A percentile compares a stretch with the other conserved stretches of the same genome.
These are phyloP conservation scores for Tetrapedia diversipes DNA, from an alignment of 2,888 invertebrate genomes.

Conservation along the genomic window DNA sequence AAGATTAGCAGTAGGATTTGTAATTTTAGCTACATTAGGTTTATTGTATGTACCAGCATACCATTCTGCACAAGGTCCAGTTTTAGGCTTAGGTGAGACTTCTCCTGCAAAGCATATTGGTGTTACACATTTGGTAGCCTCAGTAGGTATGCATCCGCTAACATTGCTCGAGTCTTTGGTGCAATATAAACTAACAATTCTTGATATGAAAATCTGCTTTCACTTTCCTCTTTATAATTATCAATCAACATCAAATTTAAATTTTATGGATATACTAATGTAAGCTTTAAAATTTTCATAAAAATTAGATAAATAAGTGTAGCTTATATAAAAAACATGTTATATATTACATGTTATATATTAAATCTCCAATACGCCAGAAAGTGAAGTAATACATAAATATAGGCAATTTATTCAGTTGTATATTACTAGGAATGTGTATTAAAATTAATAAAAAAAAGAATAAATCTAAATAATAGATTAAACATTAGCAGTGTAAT, in stretches of 20 bases:
- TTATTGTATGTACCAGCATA: conserved; percentile 81
- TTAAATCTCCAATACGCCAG: neutral
- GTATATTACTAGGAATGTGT: neutral
- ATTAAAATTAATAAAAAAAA: conserved; percentile 1
- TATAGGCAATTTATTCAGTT: neutral
- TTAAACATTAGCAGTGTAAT: conserved; percentile 2
- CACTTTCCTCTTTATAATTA: neutral
- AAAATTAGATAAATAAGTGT: conserved; percentile 5
- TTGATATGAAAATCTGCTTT: conserved; percentile 7
- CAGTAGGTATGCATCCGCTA: conserved; percentile 78
- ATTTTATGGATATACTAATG: conserved; percentile 7
- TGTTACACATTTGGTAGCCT: conserved; percentile 74
- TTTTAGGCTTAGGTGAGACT: conserved; percentile 81
- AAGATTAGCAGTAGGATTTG: conserved; percentile 78
- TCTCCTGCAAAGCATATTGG: conserved; percentile 75
- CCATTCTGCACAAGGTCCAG: conserved; percentile 80
- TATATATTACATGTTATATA: neutral
- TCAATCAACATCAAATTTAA: neutral
- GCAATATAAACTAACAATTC: conserved; percentile 34
- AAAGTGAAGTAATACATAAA: conserved; percentile 1
- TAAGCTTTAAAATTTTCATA: conserved; percentile 9
- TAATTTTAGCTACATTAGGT: conserved; percentile 77
- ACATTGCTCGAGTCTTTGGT: conserved; percentile 51
- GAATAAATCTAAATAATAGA: conserved; percentile 3
- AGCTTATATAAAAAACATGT: conserved; percentile 10